Evolutionary conservation across 2,888 invertebrate species (phyloP).

Genomic region (Zaprionus bogoriensis): DNA sequence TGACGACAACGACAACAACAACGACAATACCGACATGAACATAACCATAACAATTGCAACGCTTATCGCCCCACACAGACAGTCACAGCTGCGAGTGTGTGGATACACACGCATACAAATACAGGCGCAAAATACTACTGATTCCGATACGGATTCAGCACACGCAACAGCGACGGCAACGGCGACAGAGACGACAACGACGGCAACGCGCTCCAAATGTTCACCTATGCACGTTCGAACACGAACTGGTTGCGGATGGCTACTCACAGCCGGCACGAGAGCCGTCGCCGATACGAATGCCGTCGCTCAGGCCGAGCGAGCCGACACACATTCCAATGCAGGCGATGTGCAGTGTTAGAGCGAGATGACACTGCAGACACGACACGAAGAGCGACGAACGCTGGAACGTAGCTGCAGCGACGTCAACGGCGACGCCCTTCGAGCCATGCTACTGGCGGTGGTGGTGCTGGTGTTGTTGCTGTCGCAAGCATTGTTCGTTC

Average conservation of each 20-base stretch:
- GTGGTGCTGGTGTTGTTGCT: conserved; percentile 34
- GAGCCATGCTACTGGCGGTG: conserved; percentile 44
- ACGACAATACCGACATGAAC: conserved; percentile 53
- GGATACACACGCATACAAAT: conserved; percentile 3
- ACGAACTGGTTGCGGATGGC: conserved; percentile 80
- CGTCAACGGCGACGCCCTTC: conserved; percentile 46
- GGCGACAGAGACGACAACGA: conserved; percentile 34
- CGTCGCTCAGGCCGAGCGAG: conserved; percentile 45
- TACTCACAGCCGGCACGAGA: conserved; percentile 62
- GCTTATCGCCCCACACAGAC: conserved; percentile 46
- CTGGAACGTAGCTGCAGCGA: conserved; percentile 35
- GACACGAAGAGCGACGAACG: neutral
- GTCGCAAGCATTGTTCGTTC: conserved; percentile 36
- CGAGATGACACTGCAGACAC: conserved; percentile 61
- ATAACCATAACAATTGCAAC: conserved; percentile 66
- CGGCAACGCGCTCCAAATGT: conserved; percentile 76
- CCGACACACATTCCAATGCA: conserved; percentile 61
- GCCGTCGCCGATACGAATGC: conserved; percentile 58
- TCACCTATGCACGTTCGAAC: conserved; percentile 82
- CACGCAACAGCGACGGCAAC: conserved; percentile 28
- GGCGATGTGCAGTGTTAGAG: conserved; percentile 30
- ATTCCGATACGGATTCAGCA: conserved; percentile 21
- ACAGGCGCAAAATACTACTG: conserved; percentile 13
- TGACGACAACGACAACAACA: conserved; percentile 6
- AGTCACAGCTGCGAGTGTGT: neutral